Evolutionary conservation across 2,888 invertebrate species (phyloP), one percentile per base, ranked within the genome.

Genomic region (Pegoplata infirma): DNA sequence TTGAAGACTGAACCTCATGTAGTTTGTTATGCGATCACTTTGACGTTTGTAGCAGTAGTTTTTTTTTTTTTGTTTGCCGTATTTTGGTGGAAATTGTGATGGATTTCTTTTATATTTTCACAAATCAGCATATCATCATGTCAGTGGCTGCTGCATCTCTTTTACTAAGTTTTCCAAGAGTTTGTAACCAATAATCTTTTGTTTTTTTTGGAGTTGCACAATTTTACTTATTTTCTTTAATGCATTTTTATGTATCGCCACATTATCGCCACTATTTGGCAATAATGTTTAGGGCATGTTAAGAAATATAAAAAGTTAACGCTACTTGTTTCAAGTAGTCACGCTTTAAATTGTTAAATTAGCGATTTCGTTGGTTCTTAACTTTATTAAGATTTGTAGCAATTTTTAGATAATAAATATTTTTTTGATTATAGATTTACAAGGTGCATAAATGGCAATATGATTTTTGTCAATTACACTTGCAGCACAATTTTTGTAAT

Each of bases 281-380:
- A 79, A 63, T 67, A 79, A 19, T 25, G 61, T 63, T 69, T 44
- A 67, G 59, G 66, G 71, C 66, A 72, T 72, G 28, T 49, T 59
- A 71, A 63, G 55, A 58, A 16, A 32, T 46, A n/a, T n/a, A n/a
- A 66, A 73, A 36, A 25, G 66, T 47, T 74, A 75, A 72, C 56
- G 79, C 79, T 79, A 79, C 79, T 75, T 79, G 75, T 75, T 75
- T 55, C 61, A 56, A 67, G 36, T 19, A 72, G 75, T 79, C 79
- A 79, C 67, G 79, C 75, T 67, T 75, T 16, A 63, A 75, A 47
- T 72, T 74, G 2, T 6, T 17, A 67, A 75, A 68, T 73, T 58
- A 58, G 44, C 44, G 73, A 73, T 73, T 66, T 76, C 10, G 12
- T 32, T 47, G 36, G 40, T 14, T 28, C 47, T 49, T 21, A 16